Percentiles rank a stretch among this genome's conserved stretches.
Evolutionary conservation across 2,113 vertebrate genomes (phyloP).

Genomic region (Aix galericulata): DNA sequence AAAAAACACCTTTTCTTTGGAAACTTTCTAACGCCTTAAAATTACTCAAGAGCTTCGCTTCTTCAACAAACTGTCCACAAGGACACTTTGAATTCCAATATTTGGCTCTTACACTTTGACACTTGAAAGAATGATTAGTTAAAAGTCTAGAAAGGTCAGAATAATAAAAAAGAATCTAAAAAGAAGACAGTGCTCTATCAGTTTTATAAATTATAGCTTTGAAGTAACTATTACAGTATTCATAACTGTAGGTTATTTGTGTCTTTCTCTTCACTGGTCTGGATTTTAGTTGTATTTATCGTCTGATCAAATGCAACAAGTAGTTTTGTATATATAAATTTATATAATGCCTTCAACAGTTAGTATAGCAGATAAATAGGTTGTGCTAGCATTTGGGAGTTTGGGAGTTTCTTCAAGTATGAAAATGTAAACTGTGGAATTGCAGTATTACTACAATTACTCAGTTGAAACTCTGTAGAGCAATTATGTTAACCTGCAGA

Average conservation of each 20-base stretch:
- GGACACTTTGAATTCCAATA: neutral
- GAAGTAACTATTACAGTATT: neutral
- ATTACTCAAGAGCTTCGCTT: neutral
- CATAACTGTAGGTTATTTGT: neutral
- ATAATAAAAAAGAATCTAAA: neutral
- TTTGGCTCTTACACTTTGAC: neutral
- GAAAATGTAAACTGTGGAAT: neutral
- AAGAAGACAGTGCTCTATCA: neutral
- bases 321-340: neutral
- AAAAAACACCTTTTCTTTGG: neutral
- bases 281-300: neutral
- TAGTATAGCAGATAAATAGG: neutral
- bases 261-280: neutral
- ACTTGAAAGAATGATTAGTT: neutral
- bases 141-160: neutral
- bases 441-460: neutral
- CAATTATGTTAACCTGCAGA: neutral
- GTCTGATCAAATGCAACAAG: neutral
- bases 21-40: neutral
- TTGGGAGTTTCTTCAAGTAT: neutral
- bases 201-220: neutral
- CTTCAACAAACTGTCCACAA: neutral
- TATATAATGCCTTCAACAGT: neutral
- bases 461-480: neutral
- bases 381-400: accelerated